These are phyloP conservation scores for Coracias cyanogaster DNA, from an alignment of 2,797 vertebrate species.

Conservation along the genomic window DNA sequence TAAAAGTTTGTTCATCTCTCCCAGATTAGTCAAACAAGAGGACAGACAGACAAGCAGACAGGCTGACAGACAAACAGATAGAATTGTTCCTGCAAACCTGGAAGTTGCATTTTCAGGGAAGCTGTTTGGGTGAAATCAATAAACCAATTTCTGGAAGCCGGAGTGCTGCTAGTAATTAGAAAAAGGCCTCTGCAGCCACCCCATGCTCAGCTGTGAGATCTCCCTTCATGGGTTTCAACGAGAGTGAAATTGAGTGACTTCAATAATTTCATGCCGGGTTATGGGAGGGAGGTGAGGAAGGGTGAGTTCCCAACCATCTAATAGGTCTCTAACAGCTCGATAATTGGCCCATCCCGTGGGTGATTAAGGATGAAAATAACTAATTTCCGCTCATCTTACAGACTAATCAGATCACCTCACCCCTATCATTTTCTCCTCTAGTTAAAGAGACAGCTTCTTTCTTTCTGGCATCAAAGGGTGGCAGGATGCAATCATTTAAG, in stretches of 20 bases:
- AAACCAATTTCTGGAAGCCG: constrained; percentile 62
- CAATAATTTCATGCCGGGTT: constrained; percentile 76
- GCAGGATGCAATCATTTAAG: constrained; percentile 49
- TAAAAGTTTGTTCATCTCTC: constrained; percentile 34
- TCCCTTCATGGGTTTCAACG: constrained; percentile 66
- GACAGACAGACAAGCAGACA: constrained; percentile 16
- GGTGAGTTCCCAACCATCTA: constrained; percentile 68
- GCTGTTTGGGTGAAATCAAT: constrained; percentile 57
- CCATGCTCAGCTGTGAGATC: constrained; percentile 49
- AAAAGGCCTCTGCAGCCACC: constrained; percentile 41
- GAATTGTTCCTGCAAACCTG: constrained; percentile 31
- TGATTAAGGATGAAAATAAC: constrained; percentile 79
- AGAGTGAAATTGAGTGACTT: constrained; percentile 74
- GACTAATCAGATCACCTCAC: constrained; percentile 78
- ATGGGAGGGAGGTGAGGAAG: constrained; percentile 65
- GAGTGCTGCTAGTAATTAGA: constrained; percentile 42
- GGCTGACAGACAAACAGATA: constrained; percentile 47
- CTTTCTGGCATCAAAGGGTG: constrained; percentile 47
- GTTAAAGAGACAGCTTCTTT: constrained; percentile 58
- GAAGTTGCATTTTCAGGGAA: constrained; percentile 41
- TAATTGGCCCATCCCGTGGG: constrained; percentile 76
- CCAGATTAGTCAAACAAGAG: neutral
- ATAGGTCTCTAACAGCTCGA: constrained; percentile 75
- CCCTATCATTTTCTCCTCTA: constrained; percentile 61
- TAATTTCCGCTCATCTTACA: constrained; percentile 76